Evolutionary conservation across 2,797 vertebrate species (phyloP).

Genomic region (Hyperoplus immaculatus): DNA sequence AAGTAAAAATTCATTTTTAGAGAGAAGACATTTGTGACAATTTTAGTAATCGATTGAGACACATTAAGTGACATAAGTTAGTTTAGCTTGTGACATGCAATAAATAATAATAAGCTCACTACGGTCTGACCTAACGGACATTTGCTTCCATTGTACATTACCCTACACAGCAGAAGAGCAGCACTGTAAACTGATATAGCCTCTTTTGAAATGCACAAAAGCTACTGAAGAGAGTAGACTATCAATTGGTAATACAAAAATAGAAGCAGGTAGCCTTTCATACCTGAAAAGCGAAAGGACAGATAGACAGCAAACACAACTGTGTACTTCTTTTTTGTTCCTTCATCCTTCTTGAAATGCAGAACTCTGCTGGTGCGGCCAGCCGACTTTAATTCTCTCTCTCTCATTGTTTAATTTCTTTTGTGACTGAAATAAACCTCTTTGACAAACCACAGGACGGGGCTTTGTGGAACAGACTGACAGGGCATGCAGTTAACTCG

Average conservation of each 20-base stretch:
- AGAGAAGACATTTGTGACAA: conserved; percentile 73
- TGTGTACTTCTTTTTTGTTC: conserved; percentile 61
- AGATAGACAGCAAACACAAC: conserved; percentile 68
- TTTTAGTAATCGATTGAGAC: conserved; percentile 60
- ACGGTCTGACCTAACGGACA: conserved; percentile 66
- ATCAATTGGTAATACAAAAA: conserved; percentile 83
- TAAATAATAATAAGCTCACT: conserved; percentile 77
- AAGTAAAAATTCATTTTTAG: conserved; percentile 77
- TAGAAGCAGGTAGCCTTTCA: conserved; percentile 81
- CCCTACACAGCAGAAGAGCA: conserved; percentile 69
- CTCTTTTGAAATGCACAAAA: conserved; percentile 81
- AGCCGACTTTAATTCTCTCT: conserved; percentile 42
- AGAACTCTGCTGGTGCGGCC: conserved; percentile 53
- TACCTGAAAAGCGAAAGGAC: conserved; percentile 74
- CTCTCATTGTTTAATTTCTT: conserved; percentile 63
- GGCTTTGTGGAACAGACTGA: conserved; percentile 65
- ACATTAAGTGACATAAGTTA: conserved; percentile 77
- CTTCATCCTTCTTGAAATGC: conserved; percentile 64
- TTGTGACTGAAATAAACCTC: conserved; percentile 79
- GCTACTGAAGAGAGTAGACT: conserved; percentile 72
- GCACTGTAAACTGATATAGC: conserved; percentile 73
- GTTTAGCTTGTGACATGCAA: conserved; percentile 85
- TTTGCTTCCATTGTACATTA: conserved; percentile 68
- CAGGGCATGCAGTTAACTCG: conserved; percentile 67
- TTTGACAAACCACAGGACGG: conserved; percentile 62